Conservation (phyloP, 2,888 invertebrate genomes). For the Acanthopleura granulata region DNA sequence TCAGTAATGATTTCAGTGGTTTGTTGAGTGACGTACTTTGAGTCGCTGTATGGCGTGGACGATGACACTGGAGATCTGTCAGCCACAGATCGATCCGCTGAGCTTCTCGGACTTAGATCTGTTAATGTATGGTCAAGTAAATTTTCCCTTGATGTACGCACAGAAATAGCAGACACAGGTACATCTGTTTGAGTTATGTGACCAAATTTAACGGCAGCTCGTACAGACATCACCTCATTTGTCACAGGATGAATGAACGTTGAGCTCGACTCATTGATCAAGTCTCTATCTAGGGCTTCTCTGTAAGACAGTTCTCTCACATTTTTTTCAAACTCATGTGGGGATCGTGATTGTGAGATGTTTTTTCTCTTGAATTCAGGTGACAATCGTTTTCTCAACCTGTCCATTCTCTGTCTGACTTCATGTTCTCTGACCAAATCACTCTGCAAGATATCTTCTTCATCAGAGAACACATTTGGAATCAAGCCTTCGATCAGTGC, state of each 20-base stretch:
- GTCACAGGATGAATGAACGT: slow-evolving; percentile 75
- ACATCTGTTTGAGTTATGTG: slow-evolving; percentile 76
- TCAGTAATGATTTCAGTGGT: slow-evolving; percentile 28
- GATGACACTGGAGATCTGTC: not conserved
- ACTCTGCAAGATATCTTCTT: slow-evolving; percentile 15
- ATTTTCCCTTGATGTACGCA: not conserved
- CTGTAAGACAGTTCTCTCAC: slow-evolving; percentile 77
- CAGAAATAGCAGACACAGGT: not conserved
- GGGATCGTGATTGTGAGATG: not conserved
- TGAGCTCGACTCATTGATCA: slow-evolving; percentile 77
- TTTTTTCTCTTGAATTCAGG: slow-evolving; percentile 9
- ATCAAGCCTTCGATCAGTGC: slow-evolving; percentile 74
- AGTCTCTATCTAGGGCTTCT: slow-evolving; percentile 73
- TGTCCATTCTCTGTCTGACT: slow-evolving; percentile 71
- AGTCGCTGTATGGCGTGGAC: not conserved
- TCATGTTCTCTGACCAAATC: slow-evolving; percentile 15
- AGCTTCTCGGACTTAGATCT: not conserved
- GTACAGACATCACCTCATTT: slow-evolving; percentile 62
- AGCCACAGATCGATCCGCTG: not conserved
- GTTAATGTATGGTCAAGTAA: not conserved
- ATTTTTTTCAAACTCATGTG: not conserved
- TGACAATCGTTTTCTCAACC: slow-evolving; percentile 73
- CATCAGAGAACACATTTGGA: slow-evolving; percentile 36
- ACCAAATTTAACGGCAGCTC: slow-evolving; percentile 76
- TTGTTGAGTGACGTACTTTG: not conserved